phyloP scores from a whole-genome alignment of 2,113 vertebrate species.

The Pandion haliaetus region DNA sequence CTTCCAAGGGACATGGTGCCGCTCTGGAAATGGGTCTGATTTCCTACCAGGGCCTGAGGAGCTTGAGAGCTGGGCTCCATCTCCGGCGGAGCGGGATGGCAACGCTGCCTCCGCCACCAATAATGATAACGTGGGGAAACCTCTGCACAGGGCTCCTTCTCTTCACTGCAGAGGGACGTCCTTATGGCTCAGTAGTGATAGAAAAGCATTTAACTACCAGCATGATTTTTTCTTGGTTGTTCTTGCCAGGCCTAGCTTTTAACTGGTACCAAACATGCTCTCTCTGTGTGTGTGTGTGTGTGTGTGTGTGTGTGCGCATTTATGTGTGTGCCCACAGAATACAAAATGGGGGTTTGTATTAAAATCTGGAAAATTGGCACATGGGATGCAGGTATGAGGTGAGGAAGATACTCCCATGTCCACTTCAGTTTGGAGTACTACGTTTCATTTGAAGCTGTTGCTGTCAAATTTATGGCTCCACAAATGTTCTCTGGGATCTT shows the following conservation, averaged over 20 bases:
- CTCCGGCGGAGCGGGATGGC: not conserved
- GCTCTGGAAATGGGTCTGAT: not conserved
- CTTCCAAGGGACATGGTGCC: not conserved
- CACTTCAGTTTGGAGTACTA: not conserved
- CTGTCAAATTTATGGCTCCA: not conserved
- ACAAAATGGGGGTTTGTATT: not conserved
- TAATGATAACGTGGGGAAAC: not conserved
- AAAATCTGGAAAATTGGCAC: not conserved
- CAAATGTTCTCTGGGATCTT: not conserved
- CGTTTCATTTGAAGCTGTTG: not conserved
- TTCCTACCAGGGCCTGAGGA: not conserved
- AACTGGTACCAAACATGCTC: not conserved
- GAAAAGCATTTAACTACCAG: not conserved
- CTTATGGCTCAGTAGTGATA: not conserved
- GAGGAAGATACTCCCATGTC: not conserved
- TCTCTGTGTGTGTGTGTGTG: accelerated
- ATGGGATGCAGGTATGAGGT: not conserved
- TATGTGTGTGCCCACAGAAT: not conserved
- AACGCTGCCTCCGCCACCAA: not conserved
- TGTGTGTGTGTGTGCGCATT: not conserved
- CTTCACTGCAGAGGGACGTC: not conserved
- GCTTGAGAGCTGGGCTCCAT: not conserved
- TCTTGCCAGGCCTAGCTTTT: not conserved
- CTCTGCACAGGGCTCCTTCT: not conserved
- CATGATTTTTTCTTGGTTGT: not conserved